phyloP scores from a whole-genome alignment of 2,113 vertebrate genomes.

The Trichomycterus rosablanca region DNA sequence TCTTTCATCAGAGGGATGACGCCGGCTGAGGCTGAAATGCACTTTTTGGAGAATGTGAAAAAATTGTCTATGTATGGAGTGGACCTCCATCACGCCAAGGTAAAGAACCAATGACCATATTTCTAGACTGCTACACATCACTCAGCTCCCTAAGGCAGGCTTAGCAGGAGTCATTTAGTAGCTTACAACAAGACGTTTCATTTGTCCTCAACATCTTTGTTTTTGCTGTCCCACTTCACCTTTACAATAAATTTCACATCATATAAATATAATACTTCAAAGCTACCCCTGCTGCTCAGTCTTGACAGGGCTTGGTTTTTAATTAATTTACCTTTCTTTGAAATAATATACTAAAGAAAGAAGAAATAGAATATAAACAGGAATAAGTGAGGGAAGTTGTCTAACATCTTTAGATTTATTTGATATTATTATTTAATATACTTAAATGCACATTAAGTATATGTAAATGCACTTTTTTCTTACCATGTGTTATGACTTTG shows the following conservation, averaged over 20 bases:
- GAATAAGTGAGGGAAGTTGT: too few relatives aligned
- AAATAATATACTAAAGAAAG: not conserved
- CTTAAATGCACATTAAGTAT: too few relatives aligned
- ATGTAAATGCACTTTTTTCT: too few relatives aligned
- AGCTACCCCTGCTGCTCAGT: not conserved
- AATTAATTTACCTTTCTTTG: too few relatives aligned
- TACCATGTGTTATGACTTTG: too few relatives aligned
- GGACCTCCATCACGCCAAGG: slow-evolving; percentile 96
- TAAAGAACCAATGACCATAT: slow-evolving; percentile 41
- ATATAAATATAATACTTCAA: not conserved
- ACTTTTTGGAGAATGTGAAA: slow-evolving; percentile 96
- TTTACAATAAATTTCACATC: not conserved
- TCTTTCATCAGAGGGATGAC: slow-evolving; percentile 83
- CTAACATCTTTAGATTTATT: too few relatives aligned
- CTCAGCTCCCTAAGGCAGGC: not conserved
- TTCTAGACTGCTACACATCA: not conserved
- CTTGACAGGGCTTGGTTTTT: not conserved
- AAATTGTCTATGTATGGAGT: slow-evolving; percentile 98
- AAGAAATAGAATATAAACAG: too few relatives aligned
- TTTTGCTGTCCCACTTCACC: slow-evolving; percentile 6
- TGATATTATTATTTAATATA: too few relatives aligned
- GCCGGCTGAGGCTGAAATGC: slow-evolving; percentile 93
- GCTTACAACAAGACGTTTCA: not conserved
- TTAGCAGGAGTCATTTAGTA: not conserved
- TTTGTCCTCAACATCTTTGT: not conserved